Evolutionary conservation across 2,113 vertebrate species (phyloP), one percentile per base, ranked within the genome.

Genomic region (Ardeotis arabs): DNA sequence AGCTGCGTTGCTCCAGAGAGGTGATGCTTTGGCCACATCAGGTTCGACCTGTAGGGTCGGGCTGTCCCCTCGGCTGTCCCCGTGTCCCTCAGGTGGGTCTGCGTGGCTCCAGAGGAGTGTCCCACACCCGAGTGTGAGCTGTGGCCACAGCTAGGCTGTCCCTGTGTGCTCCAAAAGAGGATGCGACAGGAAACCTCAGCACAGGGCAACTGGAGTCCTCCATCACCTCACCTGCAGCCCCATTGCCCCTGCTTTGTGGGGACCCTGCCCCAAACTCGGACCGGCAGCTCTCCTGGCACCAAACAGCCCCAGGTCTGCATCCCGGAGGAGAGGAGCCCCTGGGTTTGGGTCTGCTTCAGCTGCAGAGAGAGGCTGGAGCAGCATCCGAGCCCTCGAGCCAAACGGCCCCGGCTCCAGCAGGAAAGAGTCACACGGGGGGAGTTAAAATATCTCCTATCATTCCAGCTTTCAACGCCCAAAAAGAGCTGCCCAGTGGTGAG

Each of bases 401-500:
- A 22, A 44, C 1, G 0, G 27, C 52, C 37, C 4, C 12, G 2
- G 39, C 55, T 72, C 25, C 66, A 68, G 70, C 92, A 79, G 63
- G 39, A 64, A 39, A 81, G 50, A 78, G 44, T 12, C 68, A 1
- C 76, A 9, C 0, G 0, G 67, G 49, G 22, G 44, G 4, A 70
- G 68, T 20, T 33, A 44, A 55, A 84, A 67, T 20, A 44, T 3
- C 47, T 9, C 0, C 1, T 56, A 20, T 18, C 39, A 55, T n/a
- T 50, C 63, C 68, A 11, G 70, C 70, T 45, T 17, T 11, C 64
- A 35, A 5, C 45, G 45, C 37, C 84, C 31, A 0, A 6, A 27
- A 31, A 27, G 89, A 75, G 72, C 95, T 89, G 95, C 86, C 95
- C 95, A 49, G 90, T 7, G 83, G 64, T 62, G 83, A 59, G 95